Base-by-base conservation (phyloP, 2,888 invertebrate species). In the Mimumesa dahlbomi region DNA sequence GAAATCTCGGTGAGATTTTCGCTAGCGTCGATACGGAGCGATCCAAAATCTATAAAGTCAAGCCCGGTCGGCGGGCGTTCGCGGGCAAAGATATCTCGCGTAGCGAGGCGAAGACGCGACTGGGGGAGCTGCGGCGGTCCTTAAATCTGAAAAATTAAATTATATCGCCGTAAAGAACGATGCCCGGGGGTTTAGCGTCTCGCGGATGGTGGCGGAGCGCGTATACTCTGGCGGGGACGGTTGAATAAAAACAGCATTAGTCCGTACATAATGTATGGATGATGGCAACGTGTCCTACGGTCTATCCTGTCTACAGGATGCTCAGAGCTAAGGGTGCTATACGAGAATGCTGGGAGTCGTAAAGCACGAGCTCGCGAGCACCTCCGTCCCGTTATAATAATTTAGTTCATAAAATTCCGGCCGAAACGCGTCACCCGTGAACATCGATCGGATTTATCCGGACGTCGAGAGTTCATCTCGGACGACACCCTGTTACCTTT, bases 121-220 rank as follows among this genome's bases (percentile, higher is more conserved):
- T 56, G 75, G 53, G 64, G 72, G 62, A 68, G 73, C 68, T 66
- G 67, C 62, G 71, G 73, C 61, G 73, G 82, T 85, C 82, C 85
- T 88, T 88, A 88, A 88, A 88, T 88, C 88, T 88, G 88, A 88
- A 88, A 88, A 88, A 88, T 88, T 88, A 88, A 88, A 88, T 88
- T 88, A 88, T 87, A 87, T 87, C 84, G 83, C 83, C 86, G 85
- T 88, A 88, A 88, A 88, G 85, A 83, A 84, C 81, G 82, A 80
- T 79, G 78, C 77, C 80, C 78, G 80, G 75, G 84, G 85, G 82
- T 84, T 85, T 85, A 86, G 84, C 83, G 84, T 83, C 83, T 82
- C 79, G 82, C 75, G 75, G 83, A 82, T 80, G 77, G 77, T n/a
- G 73, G 71, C 75, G 62, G 65, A 63, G 64, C 52, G 68, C 70